phyloP scores from a whole-genome alignment of 2,113 vertebrate species.

The human region DNA sequence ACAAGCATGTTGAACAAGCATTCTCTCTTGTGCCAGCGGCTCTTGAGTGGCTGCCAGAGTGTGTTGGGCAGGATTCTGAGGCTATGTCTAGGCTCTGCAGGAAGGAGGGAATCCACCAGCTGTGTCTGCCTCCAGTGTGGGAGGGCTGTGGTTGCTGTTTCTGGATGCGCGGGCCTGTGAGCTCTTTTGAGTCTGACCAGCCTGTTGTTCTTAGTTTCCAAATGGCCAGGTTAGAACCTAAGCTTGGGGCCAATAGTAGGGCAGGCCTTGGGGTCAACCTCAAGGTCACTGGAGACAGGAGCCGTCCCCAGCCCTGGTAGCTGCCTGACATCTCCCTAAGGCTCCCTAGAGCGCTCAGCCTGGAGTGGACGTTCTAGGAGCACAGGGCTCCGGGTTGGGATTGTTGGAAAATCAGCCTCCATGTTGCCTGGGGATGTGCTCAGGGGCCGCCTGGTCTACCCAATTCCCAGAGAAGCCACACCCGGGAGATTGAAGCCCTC shows the following conservation, averaged over 20 bases:
- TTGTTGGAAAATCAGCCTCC: neutral
- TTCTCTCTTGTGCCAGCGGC: neutral
- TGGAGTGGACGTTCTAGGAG: neutral
- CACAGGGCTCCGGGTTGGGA: rapidly evolving
- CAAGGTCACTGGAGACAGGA: neutral
- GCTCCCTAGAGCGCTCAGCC: too few species aligned
- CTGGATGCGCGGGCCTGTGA: neutral
- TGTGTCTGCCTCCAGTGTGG: rapidly evolving
- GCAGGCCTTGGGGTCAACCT: neutral
- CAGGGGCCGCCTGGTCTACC: neutral
- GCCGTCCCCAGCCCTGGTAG: neutral
- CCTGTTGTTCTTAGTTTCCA: neutral
- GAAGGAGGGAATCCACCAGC: neutral
- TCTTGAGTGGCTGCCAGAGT: neutral
- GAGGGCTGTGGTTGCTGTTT: neutral
- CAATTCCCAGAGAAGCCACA: neutral
- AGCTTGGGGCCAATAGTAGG: neutral
- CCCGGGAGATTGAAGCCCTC: neutral
- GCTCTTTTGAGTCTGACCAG: neutral
- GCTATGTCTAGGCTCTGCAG: neutral
- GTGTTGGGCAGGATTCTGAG: neutral
- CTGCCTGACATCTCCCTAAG: neutral
- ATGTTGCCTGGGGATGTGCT: neutral
- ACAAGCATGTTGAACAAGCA: rapidly evolving
- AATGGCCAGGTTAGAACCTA: neutral